Evolutionary conservation across 2,888 invertebrate genomes (phyloP), one percentile per base, ranked within the genome.

Genomic region (Microplitis manilae): DNA sequence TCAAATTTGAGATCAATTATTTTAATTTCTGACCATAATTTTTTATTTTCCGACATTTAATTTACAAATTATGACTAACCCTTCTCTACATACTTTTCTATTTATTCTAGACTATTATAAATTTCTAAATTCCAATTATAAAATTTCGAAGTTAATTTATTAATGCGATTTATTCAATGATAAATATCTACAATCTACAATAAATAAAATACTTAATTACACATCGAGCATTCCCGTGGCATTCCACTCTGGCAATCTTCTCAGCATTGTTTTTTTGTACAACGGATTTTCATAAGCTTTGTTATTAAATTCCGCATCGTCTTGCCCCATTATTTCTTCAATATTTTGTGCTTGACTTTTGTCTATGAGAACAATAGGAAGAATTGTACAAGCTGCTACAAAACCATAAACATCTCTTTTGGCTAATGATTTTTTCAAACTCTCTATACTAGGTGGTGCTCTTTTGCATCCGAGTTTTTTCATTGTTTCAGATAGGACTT

Each of bases 211-310:
- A 68, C 8, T 50, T 20, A 59, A 62, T 79, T 75, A 83, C 68
- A 73, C 17, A 67, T 89, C 88, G 0, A 89, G 73, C 15, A 89
- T 61, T 1, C 88, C 88, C 79, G 80, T 61, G 5, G 84, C 75
- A 0, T 85, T 81, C 80, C 80, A 89, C 0, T 74, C 41, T 1
- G 83, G 81, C 30, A 90, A 41, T 75, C 86, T 82, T 62, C 83
- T 85, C 1, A 9, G 1, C 79, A 89, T 84, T 2, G 79, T 68
- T 30, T 82, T 81, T 2, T 82, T 82, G 61, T 79, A 88, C 0
- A 15, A 1, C 40, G 79, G 68, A 6, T 77, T 76, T 1, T 75
- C 81, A 40, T 79, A 82, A 1, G 77, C 83, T 1, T 84, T 83
- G 77, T 82, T 85, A 1, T 80, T 65, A 20, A 75, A 78, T 2